A percentile compares a stretch with the other conserved stretches of the same genome.
phyloP scores from a whole-genome alignment of 2,113 vertebrate species.

The Genyomyrus donnyi region DNA sequence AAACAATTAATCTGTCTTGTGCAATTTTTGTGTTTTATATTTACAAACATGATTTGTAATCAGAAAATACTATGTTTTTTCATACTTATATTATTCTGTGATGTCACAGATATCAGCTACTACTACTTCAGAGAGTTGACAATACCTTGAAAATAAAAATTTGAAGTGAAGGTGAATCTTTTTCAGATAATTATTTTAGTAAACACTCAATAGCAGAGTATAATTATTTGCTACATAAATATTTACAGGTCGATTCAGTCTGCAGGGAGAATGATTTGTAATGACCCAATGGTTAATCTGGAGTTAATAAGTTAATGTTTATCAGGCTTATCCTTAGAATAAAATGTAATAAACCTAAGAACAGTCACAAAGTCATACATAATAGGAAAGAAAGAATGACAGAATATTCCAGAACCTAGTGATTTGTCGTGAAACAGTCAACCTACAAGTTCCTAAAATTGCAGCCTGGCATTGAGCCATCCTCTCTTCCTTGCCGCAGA shows the following conservation, averaged over 20 bases:
- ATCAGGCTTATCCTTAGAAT: constrained; percentile 19
- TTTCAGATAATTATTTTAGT: background rate
- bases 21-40: background rate
- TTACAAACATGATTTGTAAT: background rate
- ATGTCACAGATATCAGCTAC: background rate
- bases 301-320: constrained; percentile 26
- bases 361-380: constrained; percentile 11
- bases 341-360: constrained; percentile 14
- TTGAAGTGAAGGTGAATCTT: background rate
- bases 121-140: background rate
- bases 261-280: constrained; percentile 11
- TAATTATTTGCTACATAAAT: background rate
- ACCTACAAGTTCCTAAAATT: background rate
- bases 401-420: constrained; percentile 2
- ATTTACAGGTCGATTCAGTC: constrained; percentile 1
- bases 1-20: background rate
- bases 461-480: background rate
- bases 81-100: background rate
- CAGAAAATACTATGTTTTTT: background rate
- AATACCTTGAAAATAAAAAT: background rate
- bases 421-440: background rate
- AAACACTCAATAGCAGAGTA: background rate
- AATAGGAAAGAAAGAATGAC: background rate
- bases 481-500: background rate
- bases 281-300: constrained; percentile 11